phyloP scores from a whole-genome alignment of 2,113 vertebrate species.

The Falco punctatus region DNA sequence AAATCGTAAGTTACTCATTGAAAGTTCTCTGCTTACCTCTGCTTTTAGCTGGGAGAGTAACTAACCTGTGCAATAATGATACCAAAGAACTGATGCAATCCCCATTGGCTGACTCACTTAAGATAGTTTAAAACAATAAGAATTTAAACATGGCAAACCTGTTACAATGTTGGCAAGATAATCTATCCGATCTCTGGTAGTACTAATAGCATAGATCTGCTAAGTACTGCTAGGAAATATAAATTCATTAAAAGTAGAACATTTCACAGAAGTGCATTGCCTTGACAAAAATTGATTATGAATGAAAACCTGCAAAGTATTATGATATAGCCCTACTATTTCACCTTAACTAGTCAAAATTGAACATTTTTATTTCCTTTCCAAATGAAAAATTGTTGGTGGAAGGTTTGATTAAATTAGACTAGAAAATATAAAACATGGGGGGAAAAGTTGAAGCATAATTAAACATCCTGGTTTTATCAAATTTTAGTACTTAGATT shows the following conservation, averaged over 20 bases:
- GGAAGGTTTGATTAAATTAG: background rate
- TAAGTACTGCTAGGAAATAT: background rate
- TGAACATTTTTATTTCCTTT: background rate
- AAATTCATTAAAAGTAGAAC: background rate
- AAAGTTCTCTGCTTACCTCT: background rate
- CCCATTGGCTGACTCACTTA: background rate
- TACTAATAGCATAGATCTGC: background rate
- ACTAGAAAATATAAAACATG: background rate
- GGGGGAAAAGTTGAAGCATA: background rate
- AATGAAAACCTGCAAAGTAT: background rate
- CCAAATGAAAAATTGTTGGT: background rate
- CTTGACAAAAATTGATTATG: background rate
- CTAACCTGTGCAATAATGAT: background rate
- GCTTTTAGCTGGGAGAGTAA: background rate
- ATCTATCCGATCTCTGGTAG: background rate
- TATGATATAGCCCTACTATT: background rate
- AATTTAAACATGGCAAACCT: background rate
- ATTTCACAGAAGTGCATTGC: background rate
- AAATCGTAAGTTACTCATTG: constrained; percentile 84
- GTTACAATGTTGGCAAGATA: background rate
- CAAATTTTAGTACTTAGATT: background rate
- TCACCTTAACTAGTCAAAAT: background rate
- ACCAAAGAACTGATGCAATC: background rate
- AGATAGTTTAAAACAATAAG: background rate
- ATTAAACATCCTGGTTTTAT: background rate